Evolutionary conservation across 2,113 vertebrate genomes (phyloP).

Genomic region (Megatriorchis doriae): DNA sequence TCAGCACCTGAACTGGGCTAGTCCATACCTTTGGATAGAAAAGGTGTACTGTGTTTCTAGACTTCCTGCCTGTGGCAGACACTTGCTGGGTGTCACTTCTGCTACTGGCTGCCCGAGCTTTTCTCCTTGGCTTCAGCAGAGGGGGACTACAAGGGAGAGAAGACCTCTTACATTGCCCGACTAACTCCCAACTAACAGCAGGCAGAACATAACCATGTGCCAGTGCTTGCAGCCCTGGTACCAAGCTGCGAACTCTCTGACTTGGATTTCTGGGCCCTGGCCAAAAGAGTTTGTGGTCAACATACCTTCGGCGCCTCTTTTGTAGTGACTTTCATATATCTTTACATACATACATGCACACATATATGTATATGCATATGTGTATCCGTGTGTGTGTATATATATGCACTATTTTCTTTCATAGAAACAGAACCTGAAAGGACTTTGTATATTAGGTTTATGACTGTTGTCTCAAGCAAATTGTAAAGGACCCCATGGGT

Average conservation of each 20-base stretch:
- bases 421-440: not conserved
- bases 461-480: not conserved
- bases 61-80: not conserved
- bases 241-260: not conserved
- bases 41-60: not conserved
- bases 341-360: not conserved
- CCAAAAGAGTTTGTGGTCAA: not conserved
- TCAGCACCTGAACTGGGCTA: not conserved
- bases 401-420: not conserved
- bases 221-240: not conserved
- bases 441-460: not conserved
- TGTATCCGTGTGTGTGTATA: accelerated
- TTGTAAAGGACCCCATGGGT: not conserved
- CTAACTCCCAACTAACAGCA: not conserved
- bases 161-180: not conserved
- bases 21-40: not conserved
- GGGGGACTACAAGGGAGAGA: not conserved
- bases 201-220: not conserved
- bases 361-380: not conserved
- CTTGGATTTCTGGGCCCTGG: not conserved
- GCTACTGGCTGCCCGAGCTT: not conserved
- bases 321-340: not conserved
- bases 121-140: not conserved
- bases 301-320: not conserved
- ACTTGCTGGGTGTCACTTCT: not conserved